Conservation (phyloP, 2,797 vertebrate genomes). For the Sebastes ruberrimus region DNA sequence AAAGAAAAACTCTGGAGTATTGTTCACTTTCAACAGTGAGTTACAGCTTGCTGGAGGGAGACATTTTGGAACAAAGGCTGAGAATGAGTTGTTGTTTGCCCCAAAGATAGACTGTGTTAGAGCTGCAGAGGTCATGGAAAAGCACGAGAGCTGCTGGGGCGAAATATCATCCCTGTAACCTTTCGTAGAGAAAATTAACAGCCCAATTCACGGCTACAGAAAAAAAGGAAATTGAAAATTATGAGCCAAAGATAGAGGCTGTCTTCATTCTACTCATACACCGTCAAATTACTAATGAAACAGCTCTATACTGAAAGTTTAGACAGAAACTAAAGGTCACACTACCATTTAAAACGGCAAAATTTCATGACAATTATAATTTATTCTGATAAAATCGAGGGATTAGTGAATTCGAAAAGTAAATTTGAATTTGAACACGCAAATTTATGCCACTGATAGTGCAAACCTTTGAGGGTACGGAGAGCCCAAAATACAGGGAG, state of each 20-base stretch:
- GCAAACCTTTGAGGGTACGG: not conserved
- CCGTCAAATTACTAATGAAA: not conserved
- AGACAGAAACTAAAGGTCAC: not conserved
- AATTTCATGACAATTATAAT: not conserved
- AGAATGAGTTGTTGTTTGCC: conserved; percentile 21
- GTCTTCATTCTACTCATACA: not conserved
- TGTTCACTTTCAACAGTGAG: conserved; percentile 39
- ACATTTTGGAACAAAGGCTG: conserved; percentile 38
- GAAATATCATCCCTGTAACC: conserved; percentile 10
- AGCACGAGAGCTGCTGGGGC: conserved; percentile 1
- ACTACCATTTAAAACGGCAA: not conserved
- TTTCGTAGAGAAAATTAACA: conserved; percentile 1
- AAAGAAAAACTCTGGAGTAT: conserved; percentile 22
- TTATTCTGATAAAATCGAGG: not conserved
- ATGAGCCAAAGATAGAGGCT: not conserved
- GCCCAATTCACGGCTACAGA: not conserved
- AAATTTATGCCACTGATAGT: too few species aligned
- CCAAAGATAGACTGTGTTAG: conserved; percentile 1
- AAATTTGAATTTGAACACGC: not conserved
- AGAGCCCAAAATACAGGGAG: not conserved
- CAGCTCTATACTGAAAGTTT: not conserved
- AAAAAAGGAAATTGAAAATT: not conserved
- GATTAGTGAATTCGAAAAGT: not conserved
- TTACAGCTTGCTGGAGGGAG: conserved; percentile 30
- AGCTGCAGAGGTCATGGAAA: conserved; percentile 40